These are phyloP conservation scores for Phylloscopus trochilus DNA, from an alignment of 2,113 vertebrate species.

Conservation along the genomic window DNA sequence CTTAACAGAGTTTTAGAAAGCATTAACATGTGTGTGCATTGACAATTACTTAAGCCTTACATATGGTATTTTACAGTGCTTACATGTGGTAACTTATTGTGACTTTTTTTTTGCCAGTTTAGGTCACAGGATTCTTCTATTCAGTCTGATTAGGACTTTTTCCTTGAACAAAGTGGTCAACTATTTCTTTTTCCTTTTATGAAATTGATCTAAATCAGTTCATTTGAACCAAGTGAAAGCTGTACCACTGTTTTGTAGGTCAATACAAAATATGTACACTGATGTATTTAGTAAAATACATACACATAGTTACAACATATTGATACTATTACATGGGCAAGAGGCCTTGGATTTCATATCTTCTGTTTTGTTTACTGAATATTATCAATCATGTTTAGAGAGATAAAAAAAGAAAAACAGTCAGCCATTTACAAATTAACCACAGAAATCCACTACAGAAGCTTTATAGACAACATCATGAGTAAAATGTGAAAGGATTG, in stretches of 20 bases:
- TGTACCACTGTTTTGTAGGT: background rate
- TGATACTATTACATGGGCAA: background rate
- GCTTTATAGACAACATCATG: background rate
- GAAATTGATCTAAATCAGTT: background rate
- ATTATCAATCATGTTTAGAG: background rate
- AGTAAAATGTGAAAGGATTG: background rate
- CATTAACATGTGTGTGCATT: background rate
- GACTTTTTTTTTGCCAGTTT: background rate
- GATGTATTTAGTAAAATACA: background rate
- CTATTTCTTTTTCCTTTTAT: background rate
- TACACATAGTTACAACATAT: background rate
- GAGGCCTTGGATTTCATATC: background rate
- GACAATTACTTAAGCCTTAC: background rate
- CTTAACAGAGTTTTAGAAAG: background rate
- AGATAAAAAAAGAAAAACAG: background rate
- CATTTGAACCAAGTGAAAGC: background rate
- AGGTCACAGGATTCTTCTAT: background rate
- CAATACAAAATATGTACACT: background rate
- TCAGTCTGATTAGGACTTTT: background rate
- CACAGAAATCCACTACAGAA: background rate
- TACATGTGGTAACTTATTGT: background rate
- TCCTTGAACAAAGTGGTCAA: background rate
- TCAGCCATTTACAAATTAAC: background rate
- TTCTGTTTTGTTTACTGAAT: background rate
- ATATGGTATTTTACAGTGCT: background rate